Percentiles rank a stretch among this genome's conserved stretches.
These are phyloP conservation scores for Mylabris sibirica DNA, from an alignment of 2,888 invertebrate genomes.

Conservation along the genomic window DNA sequence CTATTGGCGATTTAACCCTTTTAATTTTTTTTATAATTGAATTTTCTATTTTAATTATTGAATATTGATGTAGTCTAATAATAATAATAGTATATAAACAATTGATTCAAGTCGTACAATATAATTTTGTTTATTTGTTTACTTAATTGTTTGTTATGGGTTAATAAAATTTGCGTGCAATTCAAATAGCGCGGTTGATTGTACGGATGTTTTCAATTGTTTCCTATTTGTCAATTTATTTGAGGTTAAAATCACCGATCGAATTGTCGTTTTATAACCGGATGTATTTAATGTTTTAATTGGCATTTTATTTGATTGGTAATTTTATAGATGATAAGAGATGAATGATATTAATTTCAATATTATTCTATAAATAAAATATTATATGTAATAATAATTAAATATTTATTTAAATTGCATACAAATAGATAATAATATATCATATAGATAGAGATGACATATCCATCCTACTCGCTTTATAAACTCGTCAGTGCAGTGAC, in stretches of 20 bases:
- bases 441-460: slow-evolving; percentile 5
- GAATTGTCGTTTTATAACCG: background rate
- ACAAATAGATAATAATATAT: background rate
- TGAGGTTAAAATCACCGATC: background rate
- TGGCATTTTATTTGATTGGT: background rate
- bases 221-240: slow-evolving; percentile 1
- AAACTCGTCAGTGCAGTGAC: slow-evolving; percentile 31
- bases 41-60: background rate
- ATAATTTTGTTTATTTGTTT: no score
- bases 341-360: background rate
- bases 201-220: slow-evolving; percentile 1
- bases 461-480: slow-evolving; percentile 25
- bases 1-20: slow-evolving; percentile 13
- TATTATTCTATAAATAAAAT: background rate
- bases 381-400: background rate
- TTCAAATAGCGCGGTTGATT: background rate
- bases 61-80: background rate
- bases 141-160: background rate
- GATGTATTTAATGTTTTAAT: background rate
- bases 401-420: slow-evolving; percentile 3
- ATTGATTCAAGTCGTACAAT: no score
- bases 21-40: background rate
- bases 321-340: background rate
- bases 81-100: background rate
- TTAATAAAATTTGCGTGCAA: background rate